These are phyloP conservation scores for Magallana gigas DNA, from an alignment of 1,140 invertebrate genomes.

Conservation along the genomic window DNA sequence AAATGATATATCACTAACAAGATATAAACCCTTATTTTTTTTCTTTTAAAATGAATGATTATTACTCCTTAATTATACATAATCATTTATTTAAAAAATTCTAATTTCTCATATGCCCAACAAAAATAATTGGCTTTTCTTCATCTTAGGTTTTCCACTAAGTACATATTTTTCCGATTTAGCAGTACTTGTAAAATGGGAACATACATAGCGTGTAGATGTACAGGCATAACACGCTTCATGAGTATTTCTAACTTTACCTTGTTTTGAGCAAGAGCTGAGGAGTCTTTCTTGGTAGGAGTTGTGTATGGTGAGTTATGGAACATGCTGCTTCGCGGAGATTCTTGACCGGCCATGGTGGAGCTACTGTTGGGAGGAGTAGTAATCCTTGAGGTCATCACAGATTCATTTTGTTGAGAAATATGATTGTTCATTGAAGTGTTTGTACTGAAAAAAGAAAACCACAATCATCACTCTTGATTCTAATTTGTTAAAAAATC, in stretches of 20 bases:
- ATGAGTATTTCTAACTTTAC: slow-evolving; percentile 1
- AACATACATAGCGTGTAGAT: too few relatives aligned
- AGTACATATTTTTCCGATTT: too few relatives aligned
- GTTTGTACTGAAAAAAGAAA: slow-evolving; percentile 54
- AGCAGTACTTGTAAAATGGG: too few relatives aligned
- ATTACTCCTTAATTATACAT: too few relatives aligned
- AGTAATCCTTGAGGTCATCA: slow-evolving; percentile 67
- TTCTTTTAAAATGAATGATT: too few relatives aligned
- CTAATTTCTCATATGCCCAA: too few relatives aligned
- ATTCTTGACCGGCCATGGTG: slow-evolving; percentile 62
- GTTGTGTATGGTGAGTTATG: slow-evolving; percentile 73
- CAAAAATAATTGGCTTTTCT: too few relatives aligned
- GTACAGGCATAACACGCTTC: too few relatives aligned
- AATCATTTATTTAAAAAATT: too few relatives aligned
- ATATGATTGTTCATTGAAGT: slow-evolving; percentile 67
- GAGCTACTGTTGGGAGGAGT: slow-evolving; percentile 61
- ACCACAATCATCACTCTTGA: not conserved
- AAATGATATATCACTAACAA: too few relatives aligned
- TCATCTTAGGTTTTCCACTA: too few relatives aligned
- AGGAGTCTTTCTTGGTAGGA: slow-evolving; percentile 69
- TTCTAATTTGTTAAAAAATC: not conserved
- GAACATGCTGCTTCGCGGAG: slow-evolving; percentile 68
- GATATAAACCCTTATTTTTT: too few relatives aligned
- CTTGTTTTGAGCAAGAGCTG: slow-evolving; percentile 50
- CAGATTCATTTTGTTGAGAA: slow-evolving; percentile 62